Conservation (phyloP, 37 sponge, comb jelly and placozoan species). For the Crambe crambe region DNA sequence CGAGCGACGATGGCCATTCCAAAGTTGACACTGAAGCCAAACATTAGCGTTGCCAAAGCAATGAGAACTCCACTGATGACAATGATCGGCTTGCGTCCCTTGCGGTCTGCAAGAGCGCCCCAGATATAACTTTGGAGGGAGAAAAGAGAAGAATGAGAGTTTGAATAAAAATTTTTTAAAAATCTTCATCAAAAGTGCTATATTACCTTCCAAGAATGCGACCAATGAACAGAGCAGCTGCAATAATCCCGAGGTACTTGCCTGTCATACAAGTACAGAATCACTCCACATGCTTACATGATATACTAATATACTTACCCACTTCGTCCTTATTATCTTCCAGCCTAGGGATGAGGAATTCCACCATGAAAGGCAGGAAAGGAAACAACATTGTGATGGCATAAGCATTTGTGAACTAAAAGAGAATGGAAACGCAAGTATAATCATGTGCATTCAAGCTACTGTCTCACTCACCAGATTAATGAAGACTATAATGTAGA, state of each 20-base stretch:
- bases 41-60: slow-evolving; percentile 33
- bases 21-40: slow-evolving; percentile 76
- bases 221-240: slow-evolving; percentile 75
- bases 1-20: slow-evolving; percentile 68
- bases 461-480: slow-evolving; percentile 13
- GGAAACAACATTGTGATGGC: slow-evolving; percentile 85
- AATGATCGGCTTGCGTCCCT: slow-evolving; percentile 69
- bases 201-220: slow-evolving; percentile 81
- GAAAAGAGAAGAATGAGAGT: not conserved
- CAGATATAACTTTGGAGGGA: slow-evolving; percentile 67
- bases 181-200: not conserved
- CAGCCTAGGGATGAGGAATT: slow-evolving; percentile 50
- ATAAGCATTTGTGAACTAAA: slow-evolving; percentile 71
- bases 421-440: not conserved
- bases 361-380: slow-evolving; percentile 88
- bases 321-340: slow-evolving; percentile 1
- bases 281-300: not conserved
- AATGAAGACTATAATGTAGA: slow-evolving; percentile 10
- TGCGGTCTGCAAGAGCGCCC: slow-evolving; percentile 76
- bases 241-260: slow-evolving; percentile 58
- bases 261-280: not conserved
- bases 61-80: slow-evolving; percentile 44
- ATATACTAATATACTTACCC: not conserved
- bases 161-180: not conserved
- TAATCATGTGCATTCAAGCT: not conserved